These are phyloP conservation scores for Crax fasciolata DNA, from an alignment of 2,797 vertebrate species.

Conservation along the genomic window DNA sequence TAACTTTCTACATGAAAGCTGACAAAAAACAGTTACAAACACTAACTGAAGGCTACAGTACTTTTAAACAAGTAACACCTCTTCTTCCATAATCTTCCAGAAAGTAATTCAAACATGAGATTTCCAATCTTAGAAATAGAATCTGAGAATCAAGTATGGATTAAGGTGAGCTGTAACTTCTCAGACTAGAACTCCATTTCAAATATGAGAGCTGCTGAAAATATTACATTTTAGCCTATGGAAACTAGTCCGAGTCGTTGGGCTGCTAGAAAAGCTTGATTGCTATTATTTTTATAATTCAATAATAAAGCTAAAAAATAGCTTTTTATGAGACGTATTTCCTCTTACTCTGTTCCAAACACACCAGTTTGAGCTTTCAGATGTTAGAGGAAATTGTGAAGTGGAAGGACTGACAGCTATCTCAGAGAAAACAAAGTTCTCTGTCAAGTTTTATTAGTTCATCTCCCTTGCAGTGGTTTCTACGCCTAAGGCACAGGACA, in stretches of 20 bases:
- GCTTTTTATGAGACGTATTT: background rate
- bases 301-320: background rate
- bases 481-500: constrained; percentile 6
- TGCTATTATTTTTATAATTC: background rate
- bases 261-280: background rate
- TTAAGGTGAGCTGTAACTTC: constrained; percentile 3
- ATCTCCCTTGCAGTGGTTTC: constrained; percentile 48
- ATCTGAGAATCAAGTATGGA: background rate
- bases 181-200: background rate
- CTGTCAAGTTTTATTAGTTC: constrained; percentile 67
- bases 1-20: background rate
- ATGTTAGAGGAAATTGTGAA: background rate
- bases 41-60: background rate
- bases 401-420: background rate
- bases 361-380: background rate
- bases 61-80: background rate
- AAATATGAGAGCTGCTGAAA: background rate
- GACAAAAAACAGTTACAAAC: background rate
- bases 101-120: background rate
- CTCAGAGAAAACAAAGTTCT: constrained; percentile 36
- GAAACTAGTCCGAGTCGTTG: background rate
- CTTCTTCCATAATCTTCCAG: background rate
- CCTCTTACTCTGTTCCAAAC: background rate
- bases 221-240: background rate
- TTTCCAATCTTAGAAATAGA: constrained; percentile 17